Evolutionary conservation across 2,888 invertebrate species (phyloP).

Genomic region (Andrena minutula): DNA sequence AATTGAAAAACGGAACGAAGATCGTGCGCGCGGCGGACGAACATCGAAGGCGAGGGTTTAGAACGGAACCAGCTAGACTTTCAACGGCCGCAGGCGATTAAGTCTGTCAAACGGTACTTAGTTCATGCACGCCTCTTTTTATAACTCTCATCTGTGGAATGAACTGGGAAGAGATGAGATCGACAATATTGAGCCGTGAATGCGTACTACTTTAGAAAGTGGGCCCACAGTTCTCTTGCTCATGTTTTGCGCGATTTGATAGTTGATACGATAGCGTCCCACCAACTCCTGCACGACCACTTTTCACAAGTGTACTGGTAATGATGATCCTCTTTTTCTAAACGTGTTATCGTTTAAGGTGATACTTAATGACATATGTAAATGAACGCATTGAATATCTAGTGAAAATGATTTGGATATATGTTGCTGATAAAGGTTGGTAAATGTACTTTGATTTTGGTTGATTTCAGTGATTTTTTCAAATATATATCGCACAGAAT

Average conservation of each 20-base stretch:
- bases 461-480: no score
- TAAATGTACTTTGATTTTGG: no score
- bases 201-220: slow-evolving; percentile 37
- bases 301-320: no score
- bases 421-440: no score
- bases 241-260: neutral
- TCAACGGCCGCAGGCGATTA: slow-evolving; percentile 49
- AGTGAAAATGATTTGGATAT: no score
- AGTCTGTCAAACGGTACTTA: slow-evolving; percentile 75
- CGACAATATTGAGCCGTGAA: slow-evolving; percentile 29
- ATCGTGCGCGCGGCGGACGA: neutral
- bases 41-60: slow-evolving; percentile 30
- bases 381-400: no score
- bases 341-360: no score
- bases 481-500: no score
- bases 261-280: no score
- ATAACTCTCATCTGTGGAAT: slow-evolving; percentile 1
- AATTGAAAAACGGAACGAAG: slow-evolving; percentile 19
- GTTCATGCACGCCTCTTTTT: slow-evolving; percentile 25
- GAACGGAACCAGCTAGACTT: slow-evolving; percentile 39
- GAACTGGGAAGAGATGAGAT: slow-evolving; percentile 11
- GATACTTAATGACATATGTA: no score
- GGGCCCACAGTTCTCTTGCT: neutral
- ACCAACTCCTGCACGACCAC: no score
- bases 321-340: no score